These are phyloP conservation scores for Drepana falcataria DNA, from an alignment of 2,888 invertebrate species.

Conservation along the genomic window DNA sequence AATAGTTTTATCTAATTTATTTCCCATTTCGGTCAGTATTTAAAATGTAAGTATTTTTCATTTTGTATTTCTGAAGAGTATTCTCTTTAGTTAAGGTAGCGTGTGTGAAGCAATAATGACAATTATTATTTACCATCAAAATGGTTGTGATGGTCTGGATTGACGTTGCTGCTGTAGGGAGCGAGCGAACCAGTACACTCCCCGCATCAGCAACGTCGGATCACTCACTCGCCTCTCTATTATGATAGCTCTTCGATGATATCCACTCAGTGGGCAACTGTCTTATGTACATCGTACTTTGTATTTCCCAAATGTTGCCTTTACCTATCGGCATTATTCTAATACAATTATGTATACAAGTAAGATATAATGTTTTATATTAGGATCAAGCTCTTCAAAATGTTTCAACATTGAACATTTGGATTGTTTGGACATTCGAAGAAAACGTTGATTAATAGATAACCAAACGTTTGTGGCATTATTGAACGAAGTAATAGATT, in stretches of 20 bases:
- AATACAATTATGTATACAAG: constrained; percentile 38
- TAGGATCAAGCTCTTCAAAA: constrained; percentile 39
- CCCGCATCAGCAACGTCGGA: too few relatives aligned
- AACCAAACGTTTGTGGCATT: constrained; percentile 54
- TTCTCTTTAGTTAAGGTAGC: constrained; percentile 51
- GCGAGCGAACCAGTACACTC: too few relatives aligned
- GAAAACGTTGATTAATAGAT: constrained; percentile 17
- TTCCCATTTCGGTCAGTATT: constrained; percentile 78
- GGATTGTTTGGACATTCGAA: constrained; percentile 33
- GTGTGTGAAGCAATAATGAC: constrained; percentile 58
- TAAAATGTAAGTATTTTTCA: constrained; percentile 71
- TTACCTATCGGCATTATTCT: constrained; percentile 51
- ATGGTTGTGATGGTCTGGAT: constrained; percentile 1
- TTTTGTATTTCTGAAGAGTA: constrained; percentile 50
- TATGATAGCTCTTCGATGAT: neutral
- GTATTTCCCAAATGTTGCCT: constrained; percentile 31
- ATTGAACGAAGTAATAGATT: constrained; percentile 45
- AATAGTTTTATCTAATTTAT: constrained; percentile 68
- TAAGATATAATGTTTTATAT: constrained; percentile 34
- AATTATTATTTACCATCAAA: constrained; percentile 18
- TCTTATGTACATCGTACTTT: constrained; percentile 5
- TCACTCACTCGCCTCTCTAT: too few relatives aligned
- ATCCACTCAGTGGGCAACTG: neutral
- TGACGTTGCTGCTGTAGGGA: too few relatives aligned
- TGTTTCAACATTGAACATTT: constrained; percentile 45